Percentiles rank a stretch among this genome's conserved stretches.
Conservation (phyloP, 2,888 invertebrate genomes). For the Eugnorisma glareosa region DNA sequence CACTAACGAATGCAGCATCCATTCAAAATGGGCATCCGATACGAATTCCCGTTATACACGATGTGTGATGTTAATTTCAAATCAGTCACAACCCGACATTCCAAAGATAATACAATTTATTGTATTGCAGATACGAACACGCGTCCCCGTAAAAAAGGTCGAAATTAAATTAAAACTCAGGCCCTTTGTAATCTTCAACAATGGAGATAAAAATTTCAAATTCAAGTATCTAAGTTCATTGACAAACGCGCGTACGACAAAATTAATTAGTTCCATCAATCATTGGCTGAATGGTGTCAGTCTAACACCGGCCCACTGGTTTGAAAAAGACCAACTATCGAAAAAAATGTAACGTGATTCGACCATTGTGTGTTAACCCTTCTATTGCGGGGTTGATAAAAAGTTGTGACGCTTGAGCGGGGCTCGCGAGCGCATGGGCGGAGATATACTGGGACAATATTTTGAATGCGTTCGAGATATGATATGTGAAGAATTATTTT, state of each 20-base stretch:
- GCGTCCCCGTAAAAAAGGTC: conserved; percentile 59
- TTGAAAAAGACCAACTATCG: conserved; percentile 81
- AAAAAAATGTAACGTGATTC: conserved; percentile 87
- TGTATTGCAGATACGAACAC: conserved; percentile 46
- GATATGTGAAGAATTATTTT: conserved; percentile 73
- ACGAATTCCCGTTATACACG: conserved; percentile 31
- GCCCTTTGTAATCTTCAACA: conserved; percentile 77
- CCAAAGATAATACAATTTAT: conserved; percentile 57
- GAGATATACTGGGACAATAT: conserved; percentile 83
- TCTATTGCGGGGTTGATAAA: conserved; percentile 69
- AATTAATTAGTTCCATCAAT: conserved; percentile 91
- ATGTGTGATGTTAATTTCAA: conserved; percentile 44
- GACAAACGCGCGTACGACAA: conserved; percentile 82
- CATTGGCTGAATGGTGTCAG: conserved; percentile 85
- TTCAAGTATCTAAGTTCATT: conserved; percentile 83
- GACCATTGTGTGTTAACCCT: conserved; percentile 87
- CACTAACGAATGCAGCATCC: conserved; percentile 45
- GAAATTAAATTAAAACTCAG: conserved; percentile 74
- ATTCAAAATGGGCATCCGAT: conserved; percentile 35
- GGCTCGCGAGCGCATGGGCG: conserved; percentile 80
- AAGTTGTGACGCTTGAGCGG: conserved; percentile 78
- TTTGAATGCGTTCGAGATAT: conserved; percentile 78
- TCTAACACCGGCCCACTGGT: conserved; percentile 83
- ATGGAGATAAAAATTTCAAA: conserved; percentile 76
- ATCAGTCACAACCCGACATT: conserved; percentile 55